phyloP scores from a whole-genome alignment of 2,888 invertebrate genomes.

The Oxytorus armatus region DNA sequence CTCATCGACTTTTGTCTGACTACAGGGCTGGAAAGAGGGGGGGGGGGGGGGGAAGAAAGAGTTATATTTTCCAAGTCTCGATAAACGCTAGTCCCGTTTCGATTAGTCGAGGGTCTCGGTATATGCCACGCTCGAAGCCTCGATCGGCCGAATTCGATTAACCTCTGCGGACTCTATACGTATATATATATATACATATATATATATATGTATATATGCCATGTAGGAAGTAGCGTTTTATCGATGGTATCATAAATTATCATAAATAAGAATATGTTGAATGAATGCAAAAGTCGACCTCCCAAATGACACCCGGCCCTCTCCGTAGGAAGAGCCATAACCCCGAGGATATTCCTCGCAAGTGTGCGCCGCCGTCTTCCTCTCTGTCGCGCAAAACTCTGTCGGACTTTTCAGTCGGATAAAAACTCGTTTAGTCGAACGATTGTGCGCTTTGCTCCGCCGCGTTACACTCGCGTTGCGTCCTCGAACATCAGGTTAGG shows the following conservation, averaged over 20 bases:
- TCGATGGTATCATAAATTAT: conserved; percentile 80
- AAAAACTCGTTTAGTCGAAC: conserved; percentile 56
- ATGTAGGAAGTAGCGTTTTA: conserved; percentile 67
- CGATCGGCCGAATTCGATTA: conserved; percentile 70
- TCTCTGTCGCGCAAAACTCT: conserved; percentile 22
- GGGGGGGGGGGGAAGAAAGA: too few species aligned
- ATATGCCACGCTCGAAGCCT: conserved; percentile 28
- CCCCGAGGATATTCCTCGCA: conserved; percentile 40
- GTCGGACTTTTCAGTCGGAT: conserved; percentile 57
- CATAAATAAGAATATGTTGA: conserved; percentile 82
- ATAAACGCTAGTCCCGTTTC: too few species aligned
- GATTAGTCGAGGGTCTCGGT: too few species aligned
- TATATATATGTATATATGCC: too few species aligned
- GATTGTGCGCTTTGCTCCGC: conserved; percentile 50
- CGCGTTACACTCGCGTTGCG: conserved; percentile 44
- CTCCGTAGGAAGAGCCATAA: conserved; percentile 13
- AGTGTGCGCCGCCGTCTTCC: conserved; percentile 3
- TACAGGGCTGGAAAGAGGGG: too few species aligned
- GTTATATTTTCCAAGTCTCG: too few species aligned
- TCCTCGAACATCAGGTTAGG: conserved; percentile 50
- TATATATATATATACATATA: too few species aligned
- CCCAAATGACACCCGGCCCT: conserved; percentile 74
- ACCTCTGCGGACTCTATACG: too few species aligned
- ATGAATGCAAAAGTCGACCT: conserved; percentile 83
- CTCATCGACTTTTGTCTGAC: too few species aligned